Evolutionary conservation across 2,888 invertebrate species (phyloP).

Genomic region (Synanthedon myopaeformis): DNA sequence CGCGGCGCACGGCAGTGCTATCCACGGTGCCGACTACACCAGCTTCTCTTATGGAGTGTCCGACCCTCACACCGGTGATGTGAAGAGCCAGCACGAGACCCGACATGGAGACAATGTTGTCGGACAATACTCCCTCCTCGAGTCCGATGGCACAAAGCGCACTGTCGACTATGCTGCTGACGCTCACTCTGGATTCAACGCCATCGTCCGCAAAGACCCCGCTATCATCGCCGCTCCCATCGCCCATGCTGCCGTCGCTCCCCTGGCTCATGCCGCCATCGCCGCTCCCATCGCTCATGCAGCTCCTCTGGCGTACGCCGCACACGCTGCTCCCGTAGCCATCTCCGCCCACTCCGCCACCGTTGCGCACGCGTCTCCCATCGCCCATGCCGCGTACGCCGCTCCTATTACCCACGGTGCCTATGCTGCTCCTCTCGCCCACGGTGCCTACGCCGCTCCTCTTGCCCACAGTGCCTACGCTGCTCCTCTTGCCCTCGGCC

Average conservation of each 20-base stretch:
- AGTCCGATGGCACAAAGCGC: slow-evolving; percentile 62
- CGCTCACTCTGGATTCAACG: slow-evolving; percentile 61
- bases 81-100: slow-evolving; percentile 43
- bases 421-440: slow-evolving; percentile 5
- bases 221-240: slow-evolving; percentile 26
- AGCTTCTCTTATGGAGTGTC: slow-evolving; percentile 47
- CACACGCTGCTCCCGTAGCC: slow-evolving; percentile 10
- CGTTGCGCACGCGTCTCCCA: slow-evolving; percentile 8
- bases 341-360: slow-evolving; percentile 6
- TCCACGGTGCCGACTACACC: slow-evolving; percentile 15
- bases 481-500: slow-evolving; percentile 11
- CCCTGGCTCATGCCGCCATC: slow-evolving; percentile 11
- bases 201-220: slow-evolving; percentile 60
- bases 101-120: slow-evolving; percentile 51
- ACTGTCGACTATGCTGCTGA: slow-evolving; percentile 68
- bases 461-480: no score
- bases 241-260: slow-evolving; percentile 11
- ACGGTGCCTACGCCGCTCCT: no score
- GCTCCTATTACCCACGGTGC: slow-evolving; percentile 7
- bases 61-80: slow-evolving; percentile 48
- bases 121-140: slow-evolving; percentile 60
- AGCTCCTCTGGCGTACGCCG: slow-evolving; percentile 13
- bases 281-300: slow-evolving; percentile 16
- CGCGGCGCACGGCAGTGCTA: slow-evolving; percentile 16
- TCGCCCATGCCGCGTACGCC: slow-evolving; percentile 7